These are phyloP conservation scores for Melanotus villosus DNA, from an alignment of 2,888 invertebrate species.

Conservation along the genomic window DNA sequence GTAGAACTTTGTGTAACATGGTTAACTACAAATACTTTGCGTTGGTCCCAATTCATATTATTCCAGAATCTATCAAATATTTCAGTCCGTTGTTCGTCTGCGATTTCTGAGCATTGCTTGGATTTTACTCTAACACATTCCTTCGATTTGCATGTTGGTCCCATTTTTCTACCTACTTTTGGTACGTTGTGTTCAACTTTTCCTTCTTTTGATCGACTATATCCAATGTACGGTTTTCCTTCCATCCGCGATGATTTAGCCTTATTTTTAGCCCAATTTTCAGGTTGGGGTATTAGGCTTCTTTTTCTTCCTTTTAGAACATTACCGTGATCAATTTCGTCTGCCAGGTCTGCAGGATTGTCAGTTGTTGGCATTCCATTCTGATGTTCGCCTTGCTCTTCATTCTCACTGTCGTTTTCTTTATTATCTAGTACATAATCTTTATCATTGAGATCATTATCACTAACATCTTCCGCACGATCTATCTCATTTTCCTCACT, in stretches of 20 bases:
- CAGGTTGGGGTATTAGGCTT: neutral
- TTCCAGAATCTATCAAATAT: neutral
- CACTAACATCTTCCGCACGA: too few species aligned
- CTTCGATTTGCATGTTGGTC: neutral
- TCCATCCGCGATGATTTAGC: neutral
- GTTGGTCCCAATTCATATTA: neutral
- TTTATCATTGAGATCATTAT: too few species aligned
- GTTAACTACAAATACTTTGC: neutral
- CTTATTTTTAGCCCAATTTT: neutral
- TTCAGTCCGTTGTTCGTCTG: neutral
- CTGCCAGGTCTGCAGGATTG: too few species aligned
- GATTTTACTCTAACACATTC: neutral
- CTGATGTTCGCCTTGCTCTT: too few species aligned
- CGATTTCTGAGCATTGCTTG: neutral
- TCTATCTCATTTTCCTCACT: too few species aligned
- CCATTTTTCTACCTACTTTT: neutral
- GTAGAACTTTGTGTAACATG: neutral
- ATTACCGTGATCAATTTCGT: neutral
- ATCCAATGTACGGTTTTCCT: neutral
- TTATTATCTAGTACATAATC: too few species aligned
- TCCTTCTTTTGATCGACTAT: neutral
- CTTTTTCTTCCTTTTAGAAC: neutral
- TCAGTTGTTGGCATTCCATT: too few species aligned
- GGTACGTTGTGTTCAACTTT: neutral
- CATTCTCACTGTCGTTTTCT: too few species aligned